phyloP scores from a whole-genome alignment of 2,888 invertebrate genomes.

The Drosophila longiperda region DNA sequence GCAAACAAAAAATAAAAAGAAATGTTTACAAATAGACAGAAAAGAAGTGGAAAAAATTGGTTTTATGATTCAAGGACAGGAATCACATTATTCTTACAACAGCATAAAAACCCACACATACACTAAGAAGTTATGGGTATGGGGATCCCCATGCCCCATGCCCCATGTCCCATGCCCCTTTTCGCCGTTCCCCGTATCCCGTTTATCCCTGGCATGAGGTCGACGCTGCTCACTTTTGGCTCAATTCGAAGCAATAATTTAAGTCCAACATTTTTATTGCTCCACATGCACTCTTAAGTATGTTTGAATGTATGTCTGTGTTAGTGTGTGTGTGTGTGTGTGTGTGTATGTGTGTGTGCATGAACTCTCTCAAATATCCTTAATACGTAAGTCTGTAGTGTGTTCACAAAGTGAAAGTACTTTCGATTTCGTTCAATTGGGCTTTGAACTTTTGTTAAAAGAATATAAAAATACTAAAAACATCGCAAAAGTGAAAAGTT shows the following conservation, averaged over 20 bases:
- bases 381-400: constrained; percentile 24
- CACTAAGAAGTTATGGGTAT: constrained; percentile 70
- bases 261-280: constrained; percentile 83
- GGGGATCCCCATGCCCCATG: constrained; percentile 1
- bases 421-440: constrained; percentile 79
- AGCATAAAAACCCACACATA: constrained; percentile 70
- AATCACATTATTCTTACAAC: constrained; percentile 84
- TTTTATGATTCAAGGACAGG: constrained; percentile 85
- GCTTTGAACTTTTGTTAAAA: constrained; percentile 73
- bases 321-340: neutral
- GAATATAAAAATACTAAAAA: constrained; percentile 53
- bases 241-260: constrained; percentile 78
- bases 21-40: constrained; percentile 65
- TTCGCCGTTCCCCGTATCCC: constrained; percentile 20
- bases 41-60: constrained; percentile 80
- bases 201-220: constrained; percentile 58
- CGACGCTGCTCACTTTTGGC: constrained; percentile 61
- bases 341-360: constrained; percentile 17
- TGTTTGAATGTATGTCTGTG: constrained; percentile 38
- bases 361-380: constrained; percentile 12
- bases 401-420: constrained; percentile 69
- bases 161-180: neutral
- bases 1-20: constrained; percentile 75
- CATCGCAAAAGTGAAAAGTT: constrained; percentile 36
- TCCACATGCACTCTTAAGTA: constrained; percentile 62